phyloP scores from a whole-genome alignment of 2,113 vertebrate species.

The Menura novaehollandiae region DNA sequence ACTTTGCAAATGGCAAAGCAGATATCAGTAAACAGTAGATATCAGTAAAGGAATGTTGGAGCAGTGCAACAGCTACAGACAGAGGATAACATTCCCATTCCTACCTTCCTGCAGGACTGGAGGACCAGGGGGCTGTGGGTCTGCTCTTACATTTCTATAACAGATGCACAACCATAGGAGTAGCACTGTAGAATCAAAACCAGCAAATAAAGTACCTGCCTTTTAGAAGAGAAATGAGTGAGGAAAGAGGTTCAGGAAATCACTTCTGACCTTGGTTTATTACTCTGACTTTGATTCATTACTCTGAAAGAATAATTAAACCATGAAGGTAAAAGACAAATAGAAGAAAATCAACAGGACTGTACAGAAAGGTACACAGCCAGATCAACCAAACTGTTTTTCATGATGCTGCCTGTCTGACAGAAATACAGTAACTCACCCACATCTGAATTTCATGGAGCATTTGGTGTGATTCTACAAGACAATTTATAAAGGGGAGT shows the following conservation, averaged over 20 bases:
- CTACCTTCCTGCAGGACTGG: background rate
- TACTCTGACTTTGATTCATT: background rate
- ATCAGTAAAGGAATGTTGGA: background rate
- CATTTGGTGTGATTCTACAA: background rate
- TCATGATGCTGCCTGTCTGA: background rate
- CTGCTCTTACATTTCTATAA: background rate
- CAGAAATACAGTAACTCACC: background rate
- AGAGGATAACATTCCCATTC: rapidly evolving
- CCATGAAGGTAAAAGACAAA: background rate
- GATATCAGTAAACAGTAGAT: no score
- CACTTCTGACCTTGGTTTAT: background rate
- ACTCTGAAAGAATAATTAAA: background rate
- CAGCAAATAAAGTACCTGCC: background rate
- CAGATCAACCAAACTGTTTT: background rate
- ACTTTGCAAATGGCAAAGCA: background rate
- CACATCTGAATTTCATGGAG: background rate
- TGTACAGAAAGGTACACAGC: background rate
- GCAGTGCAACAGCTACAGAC: rapidly evolving
- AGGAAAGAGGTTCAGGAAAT: background rate
- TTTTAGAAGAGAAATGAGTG: background rate
- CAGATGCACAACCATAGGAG: background rate
- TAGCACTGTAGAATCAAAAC: background rate
- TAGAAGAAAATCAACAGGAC: background rate
- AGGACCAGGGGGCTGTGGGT: rapidly evolving
- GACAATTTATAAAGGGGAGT: background rate